Conservation (phyloP, 2,888 invertebrate species). For the Linyphia triangularis region DNA sequence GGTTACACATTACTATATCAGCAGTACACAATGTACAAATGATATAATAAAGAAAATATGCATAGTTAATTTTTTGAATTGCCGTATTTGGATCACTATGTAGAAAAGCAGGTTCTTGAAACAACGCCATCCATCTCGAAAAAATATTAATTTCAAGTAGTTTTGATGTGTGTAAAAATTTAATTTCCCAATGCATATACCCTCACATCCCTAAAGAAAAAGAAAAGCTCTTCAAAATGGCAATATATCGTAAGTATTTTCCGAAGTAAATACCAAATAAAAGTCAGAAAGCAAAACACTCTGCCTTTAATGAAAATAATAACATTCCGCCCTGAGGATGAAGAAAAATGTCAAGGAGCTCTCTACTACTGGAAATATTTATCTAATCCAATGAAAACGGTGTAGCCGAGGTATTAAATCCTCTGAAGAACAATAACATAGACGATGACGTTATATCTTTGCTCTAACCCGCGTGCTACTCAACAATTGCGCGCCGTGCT, state of each 20-base stretch:
- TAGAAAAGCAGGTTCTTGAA: too few species aligned
- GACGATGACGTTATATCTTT: constrained; percentile 44
- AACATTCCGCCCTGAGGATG: constrained; percentile 9
- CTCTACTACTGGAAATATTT: constrained; percentile 66
- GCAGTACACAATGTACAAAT: too few species aligned
- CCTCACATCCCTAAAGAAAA: neutral
- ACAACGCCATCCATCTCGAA: too few species aligned
- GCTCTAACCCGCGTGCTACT: neutral
- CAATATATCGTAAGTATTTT: constrained; percentile 34
- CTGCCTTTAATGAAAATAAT: constrained; percentile 55
- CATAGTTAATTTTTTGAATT: too few species aligned
- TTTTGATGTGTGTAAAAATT: too few species aligned
- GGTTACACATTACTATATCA: too few species aligned
- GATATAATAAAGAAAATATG: too few species aligned
- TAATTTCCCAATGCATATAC: neutral
- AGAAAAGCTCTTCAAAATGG: neutral
- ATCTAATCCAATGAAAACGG: constrained; percentile 71
- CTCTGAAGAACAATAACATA: constrained; percentile 65
- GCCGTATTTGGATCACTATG: too few species aligned
- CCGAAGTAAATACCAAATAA: constrained; percentile 42
- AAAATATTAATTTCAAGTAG: too few species aligned
- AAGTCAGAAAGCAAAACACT: constrained; percentile 45
- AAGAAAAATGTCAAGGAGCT: constrained; percentile 29
- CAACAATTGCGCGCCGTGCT: constrained; percentile 40
- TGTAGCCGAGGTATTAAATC: constrained; percentile 67